These are phyloP conservation scores for Rhynchomys soricoides DNA, from an alignment of 2,113 vertebrate species.

Conservation along the genomic window DNA sequence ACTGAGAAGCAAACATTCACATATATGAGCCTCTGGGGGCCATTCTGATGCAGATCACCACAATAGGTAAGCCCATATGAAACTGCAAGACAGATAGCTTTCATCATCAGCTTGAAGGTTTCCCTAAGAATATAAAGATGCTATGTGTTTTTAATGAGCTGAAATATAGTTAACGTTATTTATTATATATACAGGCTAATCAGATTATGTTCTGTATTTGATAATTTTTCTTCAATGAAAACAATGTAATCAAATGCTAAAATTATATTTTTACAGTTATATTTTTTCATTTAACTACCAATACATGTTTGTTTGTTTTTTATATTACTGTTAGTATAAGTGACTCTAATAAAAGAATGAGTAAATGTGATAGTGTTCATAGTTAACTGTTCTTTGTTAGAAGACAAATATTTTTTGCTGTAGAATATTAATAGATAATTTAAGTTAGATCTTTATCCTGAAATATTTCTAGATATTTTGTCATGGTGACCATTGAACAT, in stretches of 20 bases:
- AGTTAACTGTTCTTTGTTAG: background rate
- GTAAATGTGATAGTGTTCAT: background rate
- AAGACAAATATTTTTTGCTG: conserved; percentile 17
- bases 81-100: background rate
- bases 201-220: background rate
- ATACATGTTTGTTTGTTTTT: background rate
- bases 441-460: conserved; percentile 11
- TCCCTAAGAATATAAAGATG: background rate
- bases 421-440: background rate
- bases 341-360: background rate
- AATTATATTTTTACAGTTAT: background rate
- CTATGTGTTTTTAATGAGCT: background rate
- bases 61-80: background rate
- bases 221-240: background rate
- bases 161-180: background rate
- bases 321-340: background rate
- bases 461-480: conserved; percentile 4
- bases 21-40: background rate
- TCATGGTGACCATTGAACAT: background rate
- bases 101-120: background rate
- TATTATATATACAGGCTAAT: background rate
- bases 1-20: background rate
- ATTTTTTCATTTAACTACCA: background rate
- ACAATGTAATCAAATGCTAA: background rate
- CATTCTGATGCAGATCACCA: background rate